Evolutionary conservation across 2,113 vertebrate species (phyloP).

Genomic region (Peromyscus californicus): DNA sequence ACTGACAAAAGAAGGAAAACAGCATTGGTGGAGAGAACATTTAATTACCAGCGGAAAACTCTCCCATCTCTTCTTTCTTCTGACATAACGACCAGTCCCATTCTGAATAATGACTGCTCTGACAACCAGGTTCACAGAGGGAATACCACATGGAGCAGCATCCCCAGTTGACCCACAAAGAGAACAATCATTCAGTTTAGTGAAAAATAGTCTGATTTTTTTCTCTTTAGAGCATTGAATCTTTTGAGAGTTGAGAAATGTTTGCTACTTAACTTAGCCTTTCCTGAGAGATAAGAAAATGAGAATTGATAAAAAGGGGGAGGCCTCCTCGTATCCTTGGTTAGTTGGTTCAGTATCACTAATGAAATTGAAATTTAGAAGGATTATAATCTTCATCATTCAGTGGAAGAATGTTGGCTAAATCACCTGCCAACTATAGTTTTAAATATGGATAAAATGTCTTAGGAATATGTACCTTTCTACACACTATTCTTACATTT

Average conservation of each 20-base stretch:
- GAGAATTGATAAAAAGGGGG: not conserved
- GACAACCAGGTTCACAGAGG: not conserved
- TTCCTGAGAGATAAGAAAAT: not conserved
- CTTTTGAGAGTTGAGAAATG: not conserved
- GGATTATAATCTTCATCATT: not conserved
- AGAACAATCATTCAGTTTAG: not conserved
- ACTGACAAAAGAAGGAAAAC: not conserved
- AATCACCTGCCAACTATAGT: not conserved
- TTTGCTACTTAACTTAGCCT: not conserved
- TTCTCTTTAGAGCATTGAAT: not conserved
- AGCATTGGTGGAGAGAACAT: not conserved
- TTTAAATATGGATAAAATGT: not conserved
- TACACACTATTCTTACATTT: not conserved
- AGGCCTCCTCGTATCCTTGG: not conserved
- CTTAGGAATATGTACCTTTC: not conserved
- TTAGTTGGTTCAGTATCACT: not conserved
- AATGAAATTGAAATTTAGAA: conserved; percentile 5
- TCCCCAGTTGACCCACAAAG: not conserved
- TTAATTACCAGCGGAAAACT: not conserved
- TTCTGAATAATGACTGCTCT: not conserved
- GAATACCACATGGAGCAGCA: conserved; percentile 5
- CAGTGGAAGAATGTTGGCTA: not conserved
- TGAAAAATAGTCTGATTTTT: not conserved
- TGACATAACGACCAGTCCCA: not conserved
- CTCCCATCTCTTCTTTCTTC: not conserved